Base-by-base conservation (phyloP, 2,113 vertebrate species). In the Caranx melampygus region DNA sequence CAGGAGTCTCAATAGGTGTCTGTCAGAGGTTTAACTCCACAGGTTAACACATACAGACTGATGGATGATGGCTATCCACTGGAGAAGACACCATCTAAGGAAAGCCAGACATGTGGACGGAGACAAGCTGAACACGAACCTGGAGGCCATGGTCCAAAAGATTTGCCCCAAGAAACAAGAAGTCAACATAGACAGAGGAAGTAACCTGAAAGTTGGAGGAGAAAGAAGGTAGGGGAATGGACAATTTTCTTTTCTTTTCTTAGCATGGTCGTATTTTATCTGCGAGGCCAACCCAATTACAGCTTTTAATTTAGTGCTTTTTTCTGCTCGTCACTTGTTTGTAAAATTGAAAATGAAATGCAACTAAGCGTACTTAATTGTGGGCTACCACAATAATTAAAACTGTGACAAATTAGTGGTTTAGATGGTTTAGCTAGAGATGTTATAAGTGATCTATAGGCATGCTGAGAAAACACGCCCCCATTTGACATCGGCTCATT, bases 51-150 rank as follows among this genome's bases (percentile, higher is more conserved):
- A 21, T 72, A 73, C 70, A 54, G 75, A 78, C 83, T 72, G 87
- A 88, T 76, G 82, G 81, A 78, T 84, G 88, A 87, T 76, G 83
- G 79, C 33, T 88, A 81, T 76, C 74, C 89, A 83, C 86, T 77
- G 79, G 83, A 88, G 83, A n/a, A 86, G 85, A 86, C 83, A 26
- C 60, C 45, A 61, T 83, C 76, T 70, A 81, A 58, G 70, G 33
- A 83, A 66, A 13, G 52, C 47, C 70, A 76, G 83, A 74, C 63
- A 77, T 31, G 37, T 78, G 81, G 81, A 75, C 79, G 37, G 78
- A 84, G 85, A 86, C 78, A 69, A 75, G 78, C 68, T 49, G 75
- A 86, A 86, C 83, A 77, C 60, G 72, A 66, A 81, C 61, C 72
- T 69, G 65, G 60, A 74, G 55, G 83, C 72, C 75, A 78, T 62